These are phyloP conservation scores for Beaufortia kweichowensis DNA, from an alignment of 2,113 vertebrate species.

Conservation along the genomic window DNA sequence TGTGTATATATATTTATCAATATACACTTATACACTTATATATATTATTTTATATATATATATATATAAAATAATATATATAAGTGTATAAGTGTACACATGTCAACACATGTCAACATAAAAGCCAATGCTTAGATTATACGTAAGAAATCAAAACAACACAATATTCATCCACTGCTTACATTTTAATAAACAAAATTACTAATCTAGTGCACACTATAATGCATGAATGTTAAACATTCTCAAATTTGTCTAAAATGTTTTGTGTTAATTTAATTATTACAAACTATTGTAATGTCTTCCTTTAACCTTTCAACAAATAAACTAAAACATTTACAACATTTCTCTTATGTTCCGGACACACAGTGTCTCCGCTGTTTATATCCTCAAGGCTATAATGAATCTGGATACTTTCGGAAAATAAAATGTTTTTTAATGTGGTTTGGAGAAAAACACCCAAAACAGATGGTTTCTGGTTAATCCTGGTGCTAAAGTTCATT, in stretches of 20 bases:
- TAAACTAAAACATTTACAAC: background rate
- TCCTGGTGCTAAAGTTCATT: background rate
- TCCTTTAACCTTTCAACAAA: background rate
- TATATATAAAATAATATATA: no score
- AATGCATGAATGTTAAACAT: no score
- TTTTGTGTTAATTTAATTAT: background rate
- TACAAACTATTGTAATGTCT: background rate
- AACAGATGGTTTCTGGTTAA: conserved; percentile 26
- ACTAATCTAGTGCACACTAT: no score
- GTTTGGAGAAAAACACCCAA: background rate
- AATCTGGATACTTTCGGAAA: background rate
- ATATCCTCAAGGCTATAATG: conserved; percentile 6
- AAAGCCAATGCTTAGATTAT: no score
- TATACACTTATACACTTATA: background rate
- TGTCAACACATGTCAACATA: no score
- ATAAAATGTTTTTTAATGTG: background rate
- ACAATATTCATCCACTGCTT: no score
- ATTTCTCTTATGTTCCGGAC: background rate
- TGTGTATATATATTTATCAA: background rate
- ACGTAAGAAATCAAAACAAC: no score
- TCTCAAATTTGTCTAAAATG: no score
- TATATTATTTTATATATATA: no score
- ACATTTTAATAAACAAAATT: no score
- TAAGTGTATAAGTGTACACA: no score
- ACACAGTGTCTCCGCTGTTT: conserved; percentile 5